phyloP scores from a whole-genome alignment of 2,888 invertebrate genomes.

The Agrilus biguttatus region DNA sequence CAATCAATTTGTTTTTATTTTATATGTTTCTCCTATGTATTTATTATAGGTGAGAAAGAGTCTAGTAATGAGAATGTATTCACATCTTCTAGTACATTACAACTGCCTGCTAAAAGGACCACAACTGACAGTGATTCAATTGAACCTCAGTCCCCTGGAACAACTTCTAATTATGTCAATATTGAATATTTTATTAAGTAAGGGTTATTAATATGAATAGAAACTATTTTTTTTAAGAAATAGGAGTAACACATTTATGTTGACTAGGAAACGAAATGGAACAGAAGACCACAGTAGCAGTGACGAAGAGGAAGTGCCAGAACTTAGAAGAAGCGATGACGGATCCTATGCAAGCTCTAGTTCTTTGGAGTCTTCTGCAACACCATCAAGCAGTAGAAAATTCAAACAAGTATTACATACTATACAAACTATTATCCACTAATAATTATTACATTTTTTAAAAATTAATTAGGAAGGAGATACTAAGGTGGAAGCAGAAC shows the following conservation, averaged over 20 bases:
- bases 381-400: constrained; percentile 31
- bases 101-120: constrained; percentile 34
- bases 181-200: constrained; percentile 84
- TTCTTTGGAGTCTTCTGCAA: constrained; percentile 36
- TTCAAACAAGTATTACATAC: constrained; percentile 16
- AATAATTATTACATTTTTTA: not conserved
- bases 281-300: constrained; percentile 21
- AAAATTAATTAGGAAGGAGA: constrained; percentile 20
- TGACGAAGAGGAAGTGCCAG: constrained; percentile 35
- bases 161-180: constrained; percentile 79
- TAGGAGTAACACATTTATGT: no score
- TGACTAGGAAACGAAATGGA: constrained; percentile 6
- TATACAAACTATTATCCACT: no score
- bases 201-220: constrained; percentile 21
- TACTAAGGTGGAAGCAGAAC: constrained; percentile 52
- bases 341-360: constrained; percentile 33
- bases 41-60: constrained; percentile 25
- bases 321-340: constrained; percentile 26
- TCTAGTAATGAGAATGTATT: constrained; percentile 55
- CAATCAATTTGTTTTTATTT: not conserved
- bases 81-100: constrained; percentile 43
- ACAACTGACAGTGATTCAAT: constrained; percentile 19
- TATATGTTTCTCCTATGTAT: not conserved
- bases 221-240: no score
- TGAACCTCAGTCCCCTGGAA: constrained; percentile 65